Conservation (phyloP, 2,888 invertebrate species). For the Helicoverpa assulta region DNA sequence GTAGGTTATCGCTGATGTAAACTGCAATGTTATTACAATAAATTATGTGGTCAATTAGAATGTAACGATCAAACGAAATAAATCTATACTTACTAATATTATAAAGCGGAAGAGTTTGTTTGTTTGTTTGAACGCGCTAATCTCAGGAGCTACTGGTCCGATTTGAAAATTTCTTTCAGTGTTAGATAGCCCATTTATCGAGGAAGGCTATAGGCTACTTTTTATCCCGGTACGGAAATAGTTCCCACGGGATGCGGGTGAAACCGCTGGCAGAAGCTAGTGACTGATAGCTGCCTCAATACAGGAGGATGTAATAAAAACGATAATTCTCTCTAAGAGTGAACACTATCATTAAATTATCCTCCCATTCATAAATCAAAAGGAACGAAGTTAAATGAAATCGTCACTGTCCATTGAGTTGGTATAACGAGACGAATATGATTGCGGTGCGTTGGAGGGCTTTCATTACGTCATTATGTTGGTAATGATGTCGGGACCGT, state of each 20-base stretch:
- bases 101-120: no score
- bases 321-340: conserved; percentile 39
- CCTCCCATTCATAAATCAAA: conserved; percentile 59
- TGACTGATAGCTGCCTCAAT: conserved; percentile 17
- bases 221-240: no score
- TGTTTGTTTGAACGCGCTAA: no score
- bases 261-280: no score
- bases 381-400: conserved; percentile 61
- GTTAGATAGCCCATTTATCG: no score
- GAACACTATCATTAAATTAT: conserved; percentile 60
- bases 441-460: conserved; percentile 64
- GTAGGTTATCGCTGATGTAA: conserved; percentile 14
- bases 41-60: conserved; percentile 18
- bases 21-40: conserved; percentile 7
- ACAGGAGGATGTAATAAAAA: conserved; percentile 54
- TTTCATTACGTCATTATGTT: conserved; percentile 76
- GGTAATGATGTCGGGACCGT: conserved; percentile 62
- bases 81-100: no score
- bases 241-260: no score
- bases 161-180: no score
- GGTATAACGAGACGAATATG: conserved; percentile 71
- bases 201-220: no score
- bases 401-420: conserved; percentile 63
- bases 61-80: conserved; percentile 16
- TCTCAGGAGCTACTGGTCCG: no score